Base-by-base conservation (phyloP, 2,797 vertebrate genomes). In the Falco peregrinus region DNA sequence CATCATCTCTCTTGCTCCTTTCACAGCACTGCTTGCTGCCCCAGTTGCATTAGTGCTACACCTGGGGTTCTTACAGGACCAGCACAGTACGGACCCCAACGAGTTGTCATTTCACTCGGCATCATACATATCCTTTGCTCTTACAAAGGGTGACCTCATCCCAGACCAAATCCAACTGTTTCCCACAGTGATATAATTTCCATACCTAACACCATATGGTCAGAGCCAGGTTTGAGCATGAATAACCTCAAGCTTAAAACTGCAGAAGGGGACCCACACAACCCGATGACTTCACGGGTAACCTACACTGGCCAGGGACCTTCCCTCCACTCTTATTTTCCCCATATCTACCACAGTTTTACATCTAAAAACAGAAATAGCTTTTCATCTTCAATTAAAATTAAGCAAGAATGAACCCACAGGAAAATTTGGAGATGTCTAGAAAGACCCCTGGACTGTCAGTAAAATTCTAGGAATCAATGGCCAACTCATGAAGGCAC, bases 391-490 rank as follows among this genome's bases (percentile, higher is more conserved):
- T 57, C 47, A 41, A 67, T 43, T 73, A 79, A 84, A 95, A 67
- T 29, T 18, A 20, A 51, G 48, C 35, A 85, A 80, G 65, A 69
- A 77, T 56, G 48, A 88, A 43, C 85, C 82, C 68, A 48, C 16
- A 31, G 84, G 63, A 76, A 84, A 85, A 82, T 93, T 69, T 74
- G 41, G 69, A 89, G 60, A 87, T 2, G 3, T 67, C 56, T 89
- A 84, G 79, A 77, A 74, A 84, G n/a, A 78, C 63, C 69, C 43
- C 43, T 64, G 37, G 87, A 53, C 41, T 37, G 0, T 45, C 85
- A 91, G 83, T 91, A 93, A 94, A 89, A 94, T 31, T 74, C 68
- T 69, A 82, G 60, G 75, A 94, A 94, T 96, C 93, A 56, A 87
- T 73, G 86, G 60, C 60, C 86, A 70, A 75, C 60, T 82, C 71